Base-by-base conservation (phyloP, 2,888 invertebrate species). In the Itoplectis maculator region DNA sequence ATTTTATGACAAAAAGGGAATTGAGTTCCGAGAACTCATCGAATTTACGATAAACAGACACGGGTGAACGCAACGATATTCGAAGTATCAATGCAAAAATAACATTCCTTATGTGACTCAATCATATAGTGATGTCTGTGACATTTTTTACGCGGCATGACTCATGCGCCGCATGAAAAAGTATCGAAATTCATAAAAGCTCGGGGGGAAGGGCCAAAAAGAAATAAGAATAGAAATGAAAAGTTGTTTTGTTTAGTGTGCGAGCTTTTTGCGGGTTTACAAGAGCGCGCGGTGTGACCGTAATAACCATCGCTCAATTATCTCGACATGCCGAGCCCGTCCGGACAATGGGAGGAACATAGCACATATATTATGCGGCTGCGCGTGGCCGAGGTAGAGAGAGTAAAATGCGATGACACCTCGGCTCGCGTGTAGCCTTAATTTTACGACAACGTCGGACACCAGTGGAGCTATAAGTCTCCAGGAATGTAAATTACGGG, bases 281-380 rank as follows among this genome's bases (percentile, higher is more conserved):
- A 61, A 74, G 68, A 18, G 56, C 47, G n/a, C 47, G n/a, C 29
- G 29, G 20, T 18, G 66, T 20, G 73, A 68, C 56, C 49, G 56
- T 23, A 11, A 74, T 74, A 68, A 51, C 79, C 66, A 69, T 74
- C 61, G 59, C 54, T 73, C 73, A 79, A 68, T 74, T 73, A 79
- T 45, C 68, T 65, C 78, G 78, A 78, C 78, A 45, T 78, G 29
- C 63, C 72, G 37, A 56, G 40, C 23, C 29, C 29, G n/a, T 35
- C 8, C 49, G 51, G 42, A 77, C 69, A 69, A 77, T 69, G 69
- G 51, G 63, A 35, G 42, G n/a, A 70, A 54, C 56, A 23, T 40
- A 40, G 56, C 70, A n/a, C 56, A 42, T 70, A 56, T 56, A 42
- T 56, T 56, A 45, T 42, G 70, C 23, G 42, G 35, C 56, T 18